phyloP scores from a whole-genome alignment of 2,113 vertebrate species.

The Pyrgilauda ruficollis region DNA sequence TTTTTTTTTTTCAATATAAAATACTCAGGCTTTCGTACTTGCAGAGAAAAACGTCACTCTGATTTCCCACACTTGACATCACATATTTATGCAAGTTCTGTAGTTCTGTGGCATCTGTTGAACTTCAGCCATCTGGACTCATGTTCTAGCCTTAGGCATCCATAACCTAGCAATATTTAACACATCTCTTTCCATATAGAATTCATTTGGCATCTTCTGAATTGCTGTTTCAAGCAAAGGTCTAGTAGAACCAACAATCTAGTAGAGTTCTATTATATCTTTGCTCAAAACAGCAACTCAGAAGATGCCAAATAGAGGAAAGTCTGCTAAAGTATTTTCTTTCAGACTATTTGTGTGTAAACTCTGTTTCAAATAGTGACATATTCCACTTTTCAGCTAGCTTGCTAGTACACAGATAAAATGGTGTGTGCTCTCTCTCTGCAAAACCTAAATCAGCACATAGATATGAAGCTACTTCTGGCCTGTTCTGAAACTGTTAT shows the following conservation, averaged over 20 bases:
- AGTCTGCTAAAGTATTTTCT: not conserved
- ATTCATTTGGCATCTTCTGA: not conserved
- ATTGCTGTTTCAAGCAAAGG: not conserved
- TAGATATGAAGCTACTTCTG: not conserved
- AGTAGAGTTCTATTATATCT: not conserved
- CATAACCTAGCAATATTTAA: conserved; percentile 36
- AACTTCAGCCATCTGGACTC: conserved; percentile 21
- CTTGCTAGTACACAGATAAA: not conserved
- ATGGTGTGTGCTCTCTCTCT: not conserved
- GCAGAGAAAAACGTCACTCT: not conserved
- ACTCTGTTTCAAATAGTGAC: not conserved
- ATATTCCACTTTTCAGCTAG: not conserved
- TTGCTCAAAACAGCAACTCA: not conserved
- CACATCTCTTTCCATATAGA: not conserved
- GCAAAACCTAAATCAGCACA: not conserved
- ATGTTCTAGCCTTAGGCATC: conserved; percentile 15
- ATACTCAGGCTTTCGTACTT: not conserved
- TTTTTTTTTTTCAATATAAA: not conserved
- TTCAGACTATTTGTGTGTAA: not conserved
- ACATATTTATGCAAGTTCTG: conserved; percentile 28
- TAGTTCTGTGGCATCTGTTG: conserved; percentile 32
- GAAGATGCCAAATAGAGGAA: not conserved
- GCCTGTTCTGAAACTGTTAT: not conserved
- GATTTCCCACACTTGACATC: not conserved
- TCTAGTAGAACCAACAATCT: not conserved